Conservation (phyloP, 2,113 vertebrate genomes). For the Grammomys surdaster region DNA sequence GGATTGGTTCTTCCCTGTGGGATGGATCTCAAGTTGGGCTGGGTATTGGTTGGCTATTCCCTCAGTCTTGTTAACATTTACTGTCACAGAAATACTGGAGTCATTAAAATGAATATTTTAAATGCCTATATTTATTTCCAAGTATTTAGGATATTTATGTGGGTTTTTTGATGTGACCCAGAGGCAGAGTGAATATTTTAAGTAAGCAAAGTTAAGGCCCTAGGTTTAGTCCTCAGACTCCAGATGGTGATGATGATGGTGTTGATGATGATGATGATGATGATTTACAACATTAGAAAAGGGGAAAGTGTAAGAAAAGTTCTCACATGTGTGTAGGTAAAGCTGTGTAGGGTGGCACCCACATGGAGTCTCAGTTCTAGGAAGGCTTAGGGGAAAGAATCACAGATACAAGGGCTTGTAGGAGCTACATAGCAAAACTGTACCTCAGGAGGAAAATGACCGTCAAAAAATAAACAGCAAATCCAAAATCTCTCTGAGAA, state of each 20-base stretch:
- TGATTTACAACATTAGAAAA: conserved; percentile 1
- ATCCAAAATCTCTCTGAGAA: neutral
- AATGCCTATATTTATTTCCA: neutral
- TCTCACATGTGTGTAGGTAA: neutral
- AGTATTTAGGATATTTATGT: neutral
- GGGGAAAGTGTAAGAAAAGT: neutral
- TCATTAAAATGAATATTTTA: neutral
- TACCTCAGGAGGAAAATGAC: neutral
- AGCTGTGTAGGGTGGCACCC: neutral
- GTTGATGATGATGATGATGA: no score
- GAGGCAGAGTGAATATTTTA: neutral
- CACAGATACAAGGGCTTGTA: neutral
- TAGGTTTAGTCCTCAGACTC: neutral
- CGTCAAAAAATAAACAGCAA: neutral
- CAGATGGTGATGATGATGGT: no score
- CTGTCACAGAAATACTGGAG: neutral
- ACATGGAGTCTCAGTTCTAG: neutral
- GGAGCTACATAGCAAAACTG: neutral
- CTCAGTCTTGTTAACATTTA: neutral
- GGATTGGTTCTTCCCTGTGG: no score
- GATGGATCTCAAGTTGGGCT: no score
- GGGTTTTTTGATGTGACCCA: neutral
- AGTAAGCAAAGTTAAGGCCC: neutral
- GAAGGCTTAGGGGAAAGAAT: neutral
- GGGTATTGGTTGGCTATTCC: no score